phyloP scores from a whole-genome alignment of 1,140 invertebrate genomes.

The Hylaeus volcanicus region DNA sequence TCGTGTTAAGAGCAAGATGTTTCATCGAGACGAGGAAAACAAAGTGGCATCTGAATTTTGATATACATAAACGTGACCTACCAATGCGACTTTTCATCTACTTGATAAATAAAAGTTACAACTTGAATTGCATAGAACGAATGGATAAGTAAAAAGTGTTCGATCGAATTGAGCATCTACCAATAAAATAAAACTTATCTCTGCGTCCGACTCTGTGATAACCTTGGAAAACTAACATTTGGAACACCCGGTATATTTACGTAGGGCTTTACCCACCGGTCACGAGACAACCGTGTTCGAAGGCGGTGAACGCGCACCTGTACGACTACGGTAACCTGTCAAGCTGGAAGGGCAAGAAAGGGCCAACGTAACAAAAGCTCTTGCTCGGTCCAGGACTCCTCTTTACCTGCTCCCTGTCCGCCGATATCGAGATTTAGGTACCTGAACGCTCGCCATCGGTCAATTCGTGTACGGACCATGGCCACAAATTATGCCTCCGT shows the following conservation, averaged over 20 bases:
- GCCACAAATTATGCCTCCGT: no score
- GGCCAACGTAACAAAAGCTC: conserved; percentile 57
- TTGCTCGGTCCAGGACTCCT: conserved; percentile 41
- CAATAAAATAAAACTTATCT: no score
- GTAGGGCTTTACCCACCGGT: conserved; percentile 40
- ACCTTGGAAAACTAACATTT: not conserved
- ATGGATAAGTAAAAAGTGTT: no score
- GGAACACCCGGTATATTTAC: conserved; percentile 63
- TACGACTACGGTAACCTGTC: conserved; percentile 60
- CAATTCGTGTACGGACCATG: not conserved
- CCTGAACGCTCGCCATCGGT: not conserved
- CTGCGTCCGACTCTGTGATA: not conserved
- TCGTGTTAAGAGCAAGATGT: no score
- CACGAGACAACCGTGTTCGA: conserved; percentile 37
- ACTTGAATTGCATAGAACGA: no score
- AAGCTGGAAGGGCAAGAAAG: conserved; percentile 44
- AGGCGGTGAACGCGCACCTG: conserved; percentile 56
- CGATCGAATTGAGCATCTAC: no score
- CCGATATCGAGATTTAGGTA: conserved; percentile 1
- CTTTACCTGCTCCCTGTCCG: conserved; percentile 30
- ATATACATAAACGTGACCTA: no score
- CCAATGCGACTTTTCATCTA: no score
- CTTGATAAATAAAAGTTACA: no score
- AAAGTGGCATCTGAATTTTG: no score
- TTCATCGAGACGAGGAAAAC: no score